Base-by-base conservation (phyloP, 2,888 invertebrate species). In the Arrhopalites spinosus region DNA sequence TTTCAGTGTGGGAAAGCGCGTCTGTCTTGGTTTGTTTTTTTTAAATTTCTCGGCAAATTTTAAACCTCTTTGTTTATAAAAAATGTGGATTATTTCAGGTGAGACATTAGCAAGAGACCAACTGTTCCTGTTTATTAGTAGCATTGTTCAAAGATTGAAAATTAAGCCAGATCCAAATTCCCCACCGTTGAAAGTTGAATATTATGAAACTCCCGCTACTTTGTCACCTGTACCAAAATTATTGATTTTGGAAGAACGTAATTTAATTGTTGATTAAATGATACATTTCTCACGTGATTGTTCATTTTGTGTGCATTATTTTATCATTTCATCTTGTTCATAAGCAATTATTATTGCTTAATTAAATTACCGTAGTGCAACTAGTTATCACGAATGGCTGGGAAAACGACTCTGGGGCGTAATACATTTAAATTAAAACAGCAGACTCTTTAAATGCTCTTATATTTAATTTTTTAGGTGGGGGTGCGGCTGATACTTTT, bases 1-100 rank as follows among this genome's bases (percentile, higher is more conserved):
- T 15, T 79, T 79, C 47, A 67, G 75, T 36, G 27, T 74, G n/a
- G 80, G 80, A 30, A 75, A 77, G 23, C 56, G 80, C 47, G 72
- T 75, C 36, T 80, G 80, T 29, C 13, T 77, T 3, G 80, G 80
- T 0, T 15, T 20, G 30, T 27, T 43, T 29, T 50, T 17, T 50
- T 50, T 17, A n/a, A 8, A 2, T 17, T 5, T 5, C 3, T 50
- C 7, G 7, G 15, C 15, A 11, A 2, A 50, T 50, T 5, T 17
- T 17, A 5, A 8, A 8, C 20, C 17, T 17, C 7, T 5, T 50
- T 20, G 45, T 7, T 45, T 45, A 11, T 45, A 11, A 15, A 45
- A 45, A 45, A 45, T 45, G 45, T 45, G 45, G 45, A 15, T 45
- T 11, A 45, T n/a, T 50, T 3, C 59, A 15, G 59, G 59, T 7